Evolutionary conservation across 2,113 vertebrate species (phyloP).

Genomic region (Neogobius melanostomus): DNA sequence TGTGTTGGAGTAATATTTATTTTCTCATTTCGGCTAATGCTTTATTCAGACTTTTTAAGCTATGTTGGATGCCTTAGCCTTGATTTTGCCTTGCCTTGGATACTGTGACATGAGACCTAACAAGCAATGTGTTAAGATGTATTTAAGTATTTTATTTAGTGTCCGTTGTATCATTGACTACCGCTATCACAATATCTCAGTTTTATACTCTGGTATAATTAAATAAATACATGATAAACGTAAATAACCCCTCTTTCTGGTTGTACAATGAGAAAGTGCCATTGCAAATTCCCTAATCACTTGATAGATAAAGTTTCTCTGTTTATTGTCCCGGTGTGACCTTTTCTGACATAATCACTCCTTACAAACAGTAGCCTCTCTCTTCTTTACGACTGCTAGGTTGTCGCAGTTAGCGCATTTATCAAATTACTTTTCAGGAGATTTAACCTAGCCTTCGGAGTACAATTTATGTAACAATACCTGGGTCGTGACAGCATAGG

Average conservation of each 20-base stretch:
- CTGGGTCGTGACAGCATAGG: neutral
- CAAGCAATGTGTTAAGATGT: too few relatives aligned
- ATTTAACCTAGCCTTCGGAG: neutral
- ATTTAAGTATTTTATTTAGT: too few relatives aligned
- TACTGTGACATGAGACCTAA: too few relatives aligned
- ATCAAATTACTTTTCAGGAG: slow-evolving; percentile 3
- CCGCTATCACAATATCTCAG: too few relatives aligned
- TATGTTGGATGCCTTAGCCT: too few relatives aligned
- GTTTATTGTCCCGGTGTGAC: neutral
- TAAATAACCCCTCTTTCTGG: neutral
- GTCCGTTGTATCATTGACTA: too few relatives aligned
- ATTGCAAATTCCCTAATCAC: neutral
- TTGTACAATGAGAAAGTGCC: neutral
- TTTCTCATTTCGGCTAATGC: too few relatives aligned
- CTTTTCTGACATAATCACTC: neutral
- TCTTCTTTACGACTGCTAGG: neutral
- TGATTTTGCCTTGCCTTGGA: too few relatives aligned
- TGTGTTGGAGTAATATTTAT: too few relatives aligned
- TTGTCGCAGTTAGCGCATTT: neutral
- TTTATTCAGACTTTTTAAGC: too few relatives aligned
- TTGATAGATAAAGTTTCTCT: neutral
- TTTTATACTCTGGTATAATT: too few relatives aligned
- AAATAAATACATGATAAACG: too few relatives aligned
- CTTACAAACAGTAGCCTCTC: neutral
- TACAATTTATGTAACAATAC: neutral